Conservation (phyloP, 2,888 invertebrate species). For the Leptothorax acervorum region DNA sequence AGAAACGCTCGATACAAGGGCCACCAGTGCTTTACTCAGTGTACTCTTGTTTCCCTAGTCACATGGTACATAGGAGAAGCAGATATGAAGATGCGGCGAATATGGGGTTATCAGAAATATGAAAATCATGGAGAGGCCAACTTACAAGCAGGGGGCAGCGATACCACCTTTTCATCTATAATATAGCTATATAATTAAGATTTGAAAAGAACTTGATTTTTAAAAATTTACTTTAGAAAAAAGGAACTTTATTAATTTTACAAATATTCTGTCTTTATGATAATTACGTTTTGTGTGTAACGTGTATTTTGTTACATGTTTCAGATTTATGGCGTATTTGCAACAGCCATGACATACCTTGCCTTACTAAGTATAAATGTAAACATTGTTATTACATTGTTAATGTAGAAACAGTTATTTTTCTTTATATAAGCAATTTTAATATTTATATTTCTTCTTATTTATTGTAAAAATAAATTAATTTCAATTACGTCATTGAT, state of each 20-base stretch:
- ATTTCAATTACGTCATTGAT: neutral
- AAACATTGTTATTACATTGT: slow-evolving; percentile 56
- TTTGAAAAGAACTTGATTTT: neutral
- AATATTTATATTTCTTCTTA: neutral
- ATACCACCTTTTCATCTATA: no score
- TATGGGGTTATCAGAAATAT: no score
- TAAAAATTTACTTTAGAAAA: neutral
- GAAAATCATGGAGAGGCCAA: no score
- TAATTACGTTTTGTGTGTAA: neutral
- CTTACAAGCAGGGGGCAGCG: no score
- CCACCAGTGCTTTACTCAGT: no score
- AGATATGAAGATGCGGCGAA: no score
- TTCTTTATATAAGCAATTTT: neutral
- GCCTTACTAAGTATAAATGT: slow-evolving; percentile 74
- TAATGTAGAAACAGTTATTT: neutral
- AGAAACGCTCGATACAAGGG: no score
- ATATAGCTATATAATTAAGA: neutral
- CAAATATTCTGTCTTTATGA: neutral
- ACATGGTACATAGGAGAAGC: no score
- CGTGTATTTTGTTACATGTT: neutral
- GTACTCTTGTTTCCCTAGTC: no score
- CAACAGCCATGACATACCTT: slow-evolving; percentile 70
- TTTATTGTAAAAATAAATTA: slow-evolving; percentile 2
- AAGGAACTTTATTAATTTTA: neutral
- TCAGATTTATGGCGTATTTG: slow-evolving; percentile 74